Evolutionary conservation across 1,140 invertebrate species (phyloP), one percentile per base, ranked within the genome.

Genomic region (Sitophilus oryzae): DNA sequence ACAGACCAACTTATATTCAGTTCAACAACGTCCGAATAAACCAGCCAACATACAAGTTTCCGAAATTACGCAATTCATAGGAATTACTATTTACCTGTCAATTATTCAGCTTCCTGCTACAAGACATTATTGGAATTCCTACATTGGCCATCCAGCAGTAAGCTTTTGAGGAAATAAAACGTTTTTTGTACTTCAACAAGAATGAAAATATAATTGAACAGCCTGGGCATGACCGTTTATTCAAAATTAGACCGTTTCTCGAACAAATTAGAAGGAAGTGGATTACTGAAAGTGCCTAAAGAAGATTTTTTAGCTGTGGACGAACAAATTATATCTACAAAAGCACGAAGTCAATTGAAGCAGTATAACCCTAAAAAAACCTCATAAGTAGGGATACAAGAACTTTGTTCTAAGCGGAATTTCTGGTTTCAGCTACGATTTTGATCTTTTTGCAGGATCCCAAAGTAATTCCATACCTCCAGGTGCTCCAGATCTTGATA

Each of bases 381-480:
- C 74, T 11, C 65, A 71, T 50, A 76, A 75, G 56, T 71, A 70
- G 66, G 72, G 72, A 11, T 71, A 71, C 9, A 76, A 75, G 62
- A 61, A 70, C 37, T 74, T 64, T 59, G 59, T 68, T 30, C 48
- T 70, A 15, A 65, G 63, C 52, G 67, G 64, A 48, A 37, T 60
- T 44, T 62, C 62, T 54, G 71, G 71, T 49, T 67, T 69, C 52
- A 56, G 66, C 67, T n/a, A n/a, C n/a, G n/a, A n/a, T n/a, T n/a
- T n/a, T n/a, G n/a, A n/a, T n/a, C n/a, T n/a, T n/a, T n/a, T n/a
- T n/a, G n/a, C n/a, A n/a, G n/a, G n/a, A 43, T 53, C 44, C 43
- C 50, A 51, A n/a, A 62, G 52, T 37, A 61, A 61, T 22, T n/a
- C 19, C 18, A 16, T 57, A 37, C 44, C 56, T 47, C 37, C 44